phyloP scores from a whole-genome alignment of 2,113 vertebrate species.

The Trogon melanurus region DNA sequence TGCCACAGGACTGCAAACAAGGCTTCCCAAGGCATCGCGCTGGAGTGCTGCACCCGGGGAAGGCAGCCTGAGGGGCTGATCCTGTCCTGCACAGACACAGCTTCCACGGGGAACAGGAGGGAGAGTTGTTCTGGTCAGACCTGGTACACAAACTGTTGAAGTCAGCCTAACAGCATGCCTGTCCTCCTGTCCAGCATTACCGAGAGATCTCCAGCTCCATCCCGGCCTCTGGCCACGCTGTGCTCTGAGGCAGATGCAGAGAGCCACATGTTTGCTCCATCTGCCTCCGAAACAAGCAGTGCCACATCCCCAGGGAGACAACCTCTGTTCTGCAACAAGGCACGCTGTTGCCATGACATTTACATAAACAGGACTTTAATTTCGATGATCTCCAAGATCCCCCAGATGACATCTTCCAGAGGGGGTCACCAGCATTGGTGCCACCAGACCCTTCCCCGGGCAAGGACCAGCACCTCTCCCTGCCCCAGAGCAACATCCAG shows the following conservation, averaged over 20 bases:
- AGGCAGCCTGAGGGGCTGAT: background rate
- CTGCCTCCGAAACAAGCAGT: background rate
- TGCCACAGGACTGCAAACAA: background rate
- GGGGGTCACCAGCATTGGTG: fast-evolving
- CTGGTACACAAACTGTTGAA: background rate
- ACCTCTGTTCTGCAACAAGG: background rate
- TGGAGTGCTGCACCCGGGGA: background rate
- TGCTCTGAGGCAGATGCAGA: fast-evolving
- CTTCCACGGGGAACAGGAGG: background rate
- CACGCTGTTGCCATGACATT: fast-evolving
- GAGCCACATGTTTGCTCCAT: background rate
- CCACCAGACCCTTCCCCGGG: background rate
- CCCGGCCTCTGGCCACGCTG: background rate
- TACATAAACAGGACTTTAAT: background rate
- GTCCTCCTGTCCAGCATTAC: fast-evolving
- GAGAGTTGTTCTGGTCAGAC: background rate
- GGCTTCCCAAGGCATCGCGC: background rate
- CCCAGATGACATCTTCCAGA: background rate
- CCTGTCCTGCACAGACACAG: fast-evolving
- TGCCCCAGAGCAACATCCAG: background rate
- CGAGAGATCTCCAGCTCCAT: background rate
- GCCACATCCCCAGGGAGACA: background rate
- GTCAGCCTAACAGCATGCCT: background rate
- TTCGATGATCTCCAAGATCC: too few species aligned
- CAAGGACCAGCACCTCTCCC: background rate